phyloP scores from a whole-genome alignment of 2,888 invertebrate species.

The Hyposoter didymator region DNA sequence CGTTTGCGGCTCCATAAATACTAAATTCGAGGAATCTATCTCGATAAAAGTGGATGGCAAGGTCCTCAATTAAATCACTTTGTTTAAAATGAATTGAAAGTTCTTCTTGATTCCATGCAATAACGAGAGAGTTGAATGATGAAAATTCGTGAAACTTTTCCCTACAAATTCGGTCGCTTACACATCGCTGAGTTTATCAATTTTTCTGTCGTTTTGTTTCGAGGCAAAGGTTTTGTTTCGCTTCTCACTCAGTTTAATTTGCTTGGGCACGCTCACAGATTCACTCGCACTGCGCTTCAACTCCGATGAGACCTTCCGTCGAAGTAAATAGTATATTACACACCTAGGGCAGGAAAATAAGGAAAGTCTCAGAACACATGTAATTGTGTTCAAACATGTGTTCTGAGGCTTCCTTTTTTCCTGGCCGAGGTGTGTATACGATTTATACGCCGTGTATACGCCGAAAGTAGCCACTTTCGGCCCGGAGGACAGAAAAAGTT shows the following conservation, averaged over 20 bases:
- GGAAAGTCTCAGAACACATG: too few species aligned
- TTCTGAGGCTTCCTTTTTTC: too few species aligned
- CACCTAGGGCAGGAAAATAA: too few species aligned
- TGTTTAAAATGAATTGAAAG: not conserved
- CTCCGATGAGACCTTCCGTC: slow-evolving; percentile 53
- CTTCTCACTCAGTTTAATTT: not conserved
- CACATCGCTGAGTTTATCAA: slow-evolving; percentile 50
- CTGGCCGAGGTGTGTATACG: too few species aligned
- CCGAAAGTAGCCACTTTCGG: too few species aligned
- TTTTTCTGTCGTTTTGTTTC: slow-evolving; percentile 21
- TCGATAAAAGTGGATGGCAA: too few species aligned
- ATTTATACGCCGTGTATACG: too few species aligned
- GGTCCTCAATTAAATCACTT: too few species aligned
- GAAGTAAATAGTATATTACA: too few species aligned
- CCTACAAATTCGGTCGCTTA: not conserved
- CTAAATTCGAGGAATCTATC: not conserved
- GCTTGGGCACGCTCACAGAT: slow-evolving; percentile 3
- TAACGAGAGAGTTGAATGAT: not conserved
- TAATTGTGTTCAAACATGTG: too few species aligned
- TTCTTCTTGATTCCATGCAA: not conserved
- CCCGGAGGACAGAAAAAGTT: too few species aligned
- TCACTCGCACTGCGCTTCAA: slow-evolving; percentile 1
- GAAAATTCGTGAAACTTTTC: not conserved
- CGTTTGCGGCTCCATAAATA: not conserved
- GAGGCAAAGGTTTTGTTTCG: slow-evolving; percentile 27